Evolutionary conservation across 1,140 invertebrate species (phyloP), one percentile per base, ranked within the genome.

Genomic region (Lordiphosa collinella): DNA sequence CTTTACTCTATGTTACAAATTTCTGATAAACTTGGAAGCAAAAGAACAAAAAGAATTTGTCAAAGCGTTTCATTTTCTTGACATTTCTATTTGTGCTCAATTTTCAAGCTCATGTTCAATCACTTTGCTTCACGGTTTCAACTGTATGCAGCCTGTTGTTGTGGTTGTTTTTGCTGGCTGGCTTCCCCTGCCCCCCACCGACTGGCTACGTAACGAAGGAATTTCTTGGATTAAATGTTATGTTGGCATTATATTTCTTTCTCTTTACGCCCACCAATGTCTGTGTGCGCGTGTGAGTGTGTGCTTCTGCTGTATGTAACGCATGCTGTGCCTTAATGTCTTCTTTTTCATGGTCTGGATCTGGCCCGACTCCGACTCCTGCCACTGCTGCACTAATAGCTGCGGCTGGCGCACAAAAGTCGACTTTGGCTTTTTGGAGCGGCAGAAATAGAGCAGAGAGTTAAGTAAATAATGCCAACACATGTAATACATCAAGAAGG

Each of bases 241-340:
- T 84, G 79, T 84, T 85, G 79, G 80, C 58, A 84, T 84, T 86
- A 86, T 84, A 84, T 84, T 84, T 84, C 78, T 84, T 84, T 84
- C 68, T 76, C 58, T 68, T 65, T 71, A 70, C 73, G 71, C 70
- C 76, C 75, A 74, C 49, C 55, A 63, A 53, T 61, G 73, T 66
- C 57, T 55, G n/a, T n/a, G n/a, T n/a, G n/a, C 32, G 25, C 32
- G n/a, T 59, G 55, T 63, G 25, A 51, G 41, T 14, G 16, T 58
- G 13, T 41, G 40, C 55, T 52, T 59, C 44, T 61, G 40, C n/a
- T n/a, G 18, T 57, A 58, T 37, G 76, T 75, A 60, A 60, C 72
- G 72, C 78, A 84, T 73, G 78, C 79, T 84, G 78, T 71, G 78
- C 71, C 72, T 52, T 84, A 84, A 84, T 84, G 78, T 84, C 68